Evolutionary conservation across 2,888 invertebrate species (phyloP).

Genomic region (Scaeva pyrastri): DNA sequence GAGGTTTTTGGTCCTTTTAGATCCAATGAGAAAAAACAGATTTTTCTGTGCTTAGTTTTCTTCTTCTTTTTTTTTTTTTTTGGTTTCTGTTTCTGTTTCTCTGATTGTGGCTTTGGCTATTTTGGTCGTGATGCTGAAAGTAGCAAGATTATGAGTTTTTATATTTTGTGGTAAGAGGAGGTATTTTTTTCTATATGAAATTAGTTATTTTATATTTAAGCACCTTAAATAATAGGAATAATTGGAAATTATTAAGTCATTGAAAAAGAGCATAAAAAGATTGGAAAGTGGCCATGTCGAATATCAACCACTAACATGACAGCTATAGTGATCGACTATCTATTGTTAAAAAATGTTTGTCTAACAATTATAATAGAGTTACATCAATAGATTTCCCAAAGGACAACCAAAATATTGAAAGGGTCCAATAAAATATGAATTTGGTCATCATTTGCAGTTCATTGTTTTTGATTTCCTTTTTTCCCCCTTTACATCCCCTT

Average conservation of each 20-base stretch:
- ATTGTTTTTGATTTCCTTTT: slow-evolving; percentile 8
- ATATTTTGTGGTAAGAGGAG: no score
- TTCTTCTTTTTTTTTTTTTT: slow-evolving; percentile 65
- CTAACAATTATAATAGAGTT: neutral
- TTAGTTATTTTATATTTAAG: no score
- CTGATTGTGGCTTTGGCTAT: slow-evolving; percentile 25
- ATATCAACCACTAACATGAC: no score
- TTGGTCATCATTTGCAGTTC: neutral
- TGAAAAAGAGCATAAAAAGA: no score
- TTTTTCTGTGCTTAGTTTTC: slow-evolving; percentile 68
- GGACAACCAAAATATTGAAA: neutral
- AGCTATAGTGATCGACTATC: no score
- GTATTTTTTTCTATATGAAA: no score
- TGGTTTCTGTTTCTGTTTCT: slow-evolving; percentile 18
- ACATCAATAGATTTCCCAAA: neutral
- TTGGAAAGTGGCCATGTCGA: no score
- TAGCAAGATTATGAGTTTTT: no score
- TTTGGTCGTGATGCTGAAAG: no score
- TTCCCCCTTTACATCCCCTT: neutral
- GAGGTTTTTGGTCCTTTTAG: slow-evolving; percentile 61
- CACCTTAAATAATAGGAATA: no score
- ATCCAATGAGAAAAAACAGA: slow-evolving; percentile 63
- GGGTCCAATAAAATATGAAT: neutral
- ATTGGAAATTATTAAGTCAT: no score
- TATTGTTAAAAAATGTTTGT: neutral